Conservation (phyloP, 2,797 vertebrate genomes). For the Luscinia luscinia region DNA sequence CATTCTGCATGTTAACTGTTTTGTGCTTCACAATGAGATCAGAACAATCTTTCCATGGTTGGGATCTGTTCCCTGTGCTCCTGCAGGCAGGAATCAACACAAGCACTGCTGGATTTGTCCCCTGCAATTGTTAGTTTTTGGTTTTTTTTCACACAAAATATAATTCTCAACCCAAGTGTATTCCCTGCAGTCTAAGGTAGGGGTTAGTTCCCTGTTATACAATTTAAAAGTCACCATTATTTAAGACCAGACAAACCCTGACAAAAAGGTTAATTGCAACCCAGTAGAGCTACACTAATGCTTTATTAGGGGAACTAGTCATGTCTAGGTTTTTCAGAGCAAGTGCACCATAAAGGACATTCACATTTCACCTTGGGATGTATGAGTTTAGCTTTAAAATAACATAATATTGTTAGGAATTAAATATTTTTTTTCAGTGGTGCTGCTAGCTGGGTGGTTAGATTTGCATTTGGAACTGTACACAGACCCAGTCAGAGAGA, state of each 20-base stretch:
- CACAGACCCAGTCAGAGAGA: background rate
- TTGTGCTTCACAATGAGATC: background rate
- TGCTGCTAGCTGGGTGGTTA: background rate
- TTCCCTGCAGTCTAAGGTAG: slow-evolving; percentile 53
- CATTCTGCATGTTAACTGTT: background rate
- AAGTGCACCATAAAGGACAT: slow-evolving; percentile 48
- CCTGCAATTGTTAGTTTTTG: background rate
- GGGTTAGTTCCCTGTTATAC: slow-evolving; percentile 45
- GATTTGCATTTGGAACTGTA: background rate
- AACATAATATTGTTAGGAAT: background rate
- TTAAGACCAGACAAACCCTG: slow-evolving; percentile 68
- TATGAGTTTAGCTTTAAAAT: slow-evolving; percentile 7
- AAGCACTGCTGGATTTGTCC: slow-evolving; percentile 51
- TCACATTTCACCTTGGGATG: slow-evolving; percentile 50
- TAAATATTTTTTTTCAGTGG: background rate
- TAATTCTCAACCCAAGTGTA: slow-evolving; percentile 63
- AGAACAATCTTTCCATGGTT: background rate
- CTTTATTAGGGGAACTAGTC: slow-evolving; percentile 71
- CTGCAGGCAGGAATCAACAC: slow-evolving; percentile 22
- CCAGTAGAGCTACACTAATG: slow-evolving; percentile 66
- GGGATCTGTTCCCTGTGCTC: background rate
- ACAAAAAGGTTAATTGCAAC: slow-evolving; percentile 77
- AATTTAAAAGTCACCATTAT: slow-evolving; percentile 71
- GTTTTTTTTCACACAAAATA: background rate
- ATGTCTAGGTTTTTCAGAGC: slow-evolving; percentile 59